Evolutionary conservation across 2,797 vertebrate genomes (phyloP), one percentile per base, ranked within the genome.

Genomic region (Hyperoplus immaculatus): DNA sequence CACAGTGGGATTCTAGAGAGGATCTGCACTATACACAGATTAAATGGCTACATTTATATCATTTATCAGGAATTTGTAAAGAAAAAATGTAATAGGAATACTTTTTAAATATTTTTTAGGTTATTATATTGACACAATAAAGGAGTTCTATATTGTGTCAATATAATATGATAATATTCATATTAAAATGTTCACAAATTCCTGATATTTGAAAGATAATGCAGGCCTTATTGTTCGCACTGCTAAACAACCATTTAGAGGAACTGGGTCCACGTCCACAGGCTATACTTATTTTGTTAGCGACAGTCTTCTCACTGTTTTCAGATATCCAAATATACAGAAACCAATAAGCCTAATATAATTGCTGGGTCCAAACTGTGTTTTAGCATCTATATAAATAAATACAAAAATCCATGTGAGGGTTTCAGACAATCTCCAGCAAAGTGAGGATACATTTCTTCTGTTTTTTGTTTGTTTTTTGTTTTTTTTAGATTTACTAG

Each of bases 341-440:
- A 68, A 29, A 57, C 63, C 39, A 62, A 7, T n/a, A 36, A 3
- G 54, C 36, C n/a, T 45, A 29, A 29, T 29, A 29, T 6, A 46
- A 9, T 6, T 56, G 39, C 5, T 6, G 5, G 9, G 9, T 38
- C 18, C 38, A 64, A 39, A 45, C 5, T 46, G 49, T 63, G 43
- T 51, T 51, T 16, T 12, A 47, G 2, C 8, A 39, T 50, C 36
- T 46, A 13, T 61, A 36, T 29, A 29, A 29, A 29, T 29, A 29
- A 29, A 29, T 3, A 29, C 29, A 29, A 51, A 69, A 29, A 47
- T n/a, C 60, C 58, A 64, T 13, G 38, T 16, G 36, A 4, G 45
- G 54, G 14, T 79, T 78, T 53, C 42, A 72, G 36, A 68, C 12
- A 16, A 9, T 15, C 3, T 67, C 14, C 59, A 65, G 55, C 45